Base-by-base conservation (phyloP, 2,888 invertebrate species). In the Rhorus exstirpatorius region DNA sequence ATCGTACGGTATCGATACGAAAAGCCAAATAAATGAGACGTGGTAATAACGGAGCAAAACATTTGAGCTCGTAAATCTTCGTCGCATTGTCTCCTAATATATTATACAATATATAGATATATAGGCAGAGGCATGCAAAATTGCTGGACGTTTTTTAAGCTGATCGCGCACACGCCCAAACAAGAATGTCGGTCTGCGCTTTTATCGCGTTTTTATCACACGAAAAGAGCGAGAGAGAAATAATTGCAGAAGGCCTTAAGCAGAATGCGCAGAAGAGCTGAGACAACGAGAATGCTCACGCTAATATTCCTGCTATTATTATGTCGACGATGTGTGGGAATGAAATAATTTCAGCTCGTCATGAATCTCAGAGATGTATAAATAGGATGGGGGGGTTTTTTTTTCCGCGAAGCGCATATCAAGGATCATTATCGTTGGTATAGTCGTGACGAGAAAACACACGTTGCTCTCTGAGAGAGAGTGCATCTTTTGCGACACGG, bases 331-430 rank as follows among this genome's bases (percentile, higher is more conserved):
- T 61, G 75, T 86, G 88, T 89, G 89, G 86, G 88, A 89, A 88
- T 88, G 76, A 65, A 77, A 83, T 84, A 67, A 83, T 86, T 86
- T 89, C 83, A 88, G 84, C 88, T 83, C 85, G 87, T 89, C 87
- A 87, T 82, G 84, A 82, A 84, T 88, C 88, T 81, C 65, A 49
- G 87, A 87, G 84, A 68, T 80, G 83, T 89, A 89, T 89, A 89
- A 87, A 89, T 89, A 89, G 70, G 70, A 81, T 74, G 51, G 53
- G 12, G 35, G 6, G 21, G 55, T 65, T n/a, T 63, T 24, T 53
- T 55, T 53, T 81, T 74, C 82, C 60, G 41, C 46, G 81, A 81
- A 81, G 46, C 26, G 14, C 46, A 14, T 58, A 76, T 76, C 67
- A 74, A 55, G 68, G 63, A 75, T 75, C 61, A 53, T 70, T 63